Evolutionary conservation across 2,797 vertebrate genomes (phyloP), one percentile per base, ranked within the genome.

Genomic region (Dicrostonyx torquatus): DNA sequence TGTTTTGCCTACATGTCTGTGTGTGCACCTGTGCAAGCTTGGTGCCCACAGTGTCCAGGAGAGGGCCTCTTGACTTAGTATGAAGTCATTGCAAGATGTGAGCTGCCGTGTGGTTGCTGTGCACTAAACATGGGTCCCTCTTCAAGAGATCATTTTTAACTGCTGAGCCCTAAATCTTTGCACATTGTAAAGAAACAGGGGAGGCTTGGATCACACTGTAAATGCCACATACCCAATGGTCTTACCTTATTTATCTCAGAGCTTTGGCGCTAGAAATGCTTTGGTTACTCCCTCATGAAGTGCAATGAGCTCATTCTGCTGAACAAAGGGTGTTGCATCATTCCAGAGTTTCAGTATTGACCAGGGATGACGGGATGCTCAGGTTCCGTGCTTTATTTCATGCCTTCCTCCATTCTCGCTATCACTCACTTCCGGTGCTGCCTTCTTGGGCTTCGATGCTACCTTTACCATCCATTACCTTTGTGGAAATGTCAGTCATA

Each of bases 291-390:
- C 50, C 55, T 13, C 15, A 5, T 31, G 70, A 78, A 79, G n/a
- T 2, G 2, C 18, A 79, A 43, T 55, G 24, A 40, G 13, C 66
- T 80, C 11, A 14, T 64, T 40, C 37, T 55, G 22, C 29, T 40
- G 80, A 48, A n/a, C 24, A 10, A 58, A 13, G 22, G 18, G 17
- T n/a, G n/a, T 2, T 29, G 1, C 2, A 0, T 29, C 4, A 22
- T 40, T 72, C 11, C 6, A 12, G 18, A 31, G 53, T 43, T 48
- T 55, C 26, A 17, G 5, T 64, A 14, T 3, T 40, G 55, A 17
- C 34, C 1, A 0, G 9, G 17, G 31, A 15, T 53, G 15, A 1
- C 3, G 58, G 13, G 72, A 72, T 31, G 34, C 24, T 78, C 29
- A 15, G 9, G 3, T 13, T 37, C 24, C 6, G 3, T 20, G 68